phyloP scores from a whole-genome alignment of 2,113 vertebrate genomes.

The Sus scrofa region T2T-Sscrofa CM000812.6:66511001-66511500 shows the following conservation, averaged over 20 bases:
- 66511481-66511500: no score
- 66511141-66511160: neutral
- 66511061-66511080: conserved; percentile 42
- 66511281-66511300: conserved; percentile 40
- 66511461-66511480: no score
- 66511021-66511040: conserved; percentile 93
- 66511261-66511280: conserved; percentile 38
- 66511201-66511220: neutral
- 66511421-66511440: conserved; percentile 29
- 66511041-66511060: conserved; percentile 52
- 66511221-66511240: conserved; percentile 16
- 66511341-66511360: neutral
- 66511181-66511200: neutral
- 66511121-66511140: conserved; percentile 56
- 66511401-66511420: neutral
- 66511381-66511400: neutral
- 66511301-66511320: conserved; percentile 16
- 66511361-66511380: conserved; percentile 3
- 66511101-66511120: conserved; percentile 13
- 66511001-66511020: conserved; percentile 97
- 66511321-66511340: conserved; percentile 31
- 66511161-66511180: neutral
- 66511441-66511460: no score
- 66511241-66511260: neutral
- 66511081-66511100: conserved; percentile 25